A percentile compares a stretch with the other conserved stretches of the same genome.
These are phyloP conservation scores for Drosophila prolongata DNA, from an alignment of 2,888 invertebrate species.

Conservation along the genomic window DNA sequence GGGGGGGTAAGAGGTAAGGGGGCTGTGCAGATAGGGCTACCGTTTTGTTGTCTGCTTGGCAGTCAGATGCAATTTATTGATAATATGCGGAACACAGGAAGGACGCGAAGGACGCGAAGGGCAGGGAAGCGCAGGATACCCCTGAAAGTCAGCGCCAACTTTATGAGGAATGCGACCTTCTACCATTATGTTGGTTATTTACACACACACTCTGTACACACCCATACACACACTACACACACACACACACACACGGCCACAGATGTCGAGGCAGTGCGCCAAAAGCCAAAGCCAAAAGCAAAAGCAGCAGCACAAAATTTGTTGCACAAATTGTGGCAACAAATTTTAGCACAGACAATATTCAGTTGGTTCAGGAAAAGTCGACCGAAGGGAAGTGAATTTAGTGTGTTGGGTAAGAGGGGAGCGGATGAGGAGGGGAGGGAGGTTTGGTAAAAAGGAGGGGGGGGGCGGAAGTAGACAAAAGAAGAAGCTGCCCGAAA, in stretches of 20 bases:
- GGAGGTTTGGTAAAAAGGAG: not conserved
- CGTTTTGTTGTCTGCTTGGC: constrained; percentile 62
- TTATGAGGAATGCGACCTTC: constrained; percentile 61
- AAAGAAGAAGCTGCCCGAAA: constrained; percentile 38
- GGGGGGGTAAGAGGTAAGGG: not conserved
- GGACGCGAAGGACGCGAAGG: constrained; percentile 20
- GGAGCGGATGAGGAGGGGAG: not conserved
- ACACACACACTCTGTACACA: constrained; percentile 25
- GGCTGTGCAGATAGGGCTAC: constrained; percentile 20
- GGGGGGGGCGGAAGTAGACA: constrained; percentile 1
- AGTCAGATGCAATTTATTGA: constrained; percentile 81
- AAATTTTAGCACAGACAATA: constrained; percentile 50
- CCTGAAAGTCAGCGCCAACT: constrained; percentile 48
- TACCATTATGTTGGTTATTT: constrained; percentile 62
- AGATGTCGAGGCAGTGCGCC: constrained; percentile 36
- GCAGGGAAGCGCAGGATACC: constrained; percentile 21
- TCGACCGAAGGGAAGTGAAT: constrained; percentile 4
- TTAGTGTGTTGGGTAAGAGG: not conserved
- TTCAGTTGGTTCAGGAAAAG: constrained; percentile 30
- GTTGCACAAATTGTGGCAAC: constrained; percentile 73
- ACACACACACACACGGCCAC: constrained; percentile 15
- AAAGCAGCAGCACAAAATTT: constrained; percentile 58
- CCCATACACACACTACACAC: constrained; percentile 3
- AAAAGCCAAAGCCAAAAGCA: constrained; percentile 25
- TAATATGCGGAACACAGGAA: constrained; percentile 66